Base-by-base conservation (phyloP, 2,797 vertebrate species). In the Pyrrhura leucotis region DNA sequence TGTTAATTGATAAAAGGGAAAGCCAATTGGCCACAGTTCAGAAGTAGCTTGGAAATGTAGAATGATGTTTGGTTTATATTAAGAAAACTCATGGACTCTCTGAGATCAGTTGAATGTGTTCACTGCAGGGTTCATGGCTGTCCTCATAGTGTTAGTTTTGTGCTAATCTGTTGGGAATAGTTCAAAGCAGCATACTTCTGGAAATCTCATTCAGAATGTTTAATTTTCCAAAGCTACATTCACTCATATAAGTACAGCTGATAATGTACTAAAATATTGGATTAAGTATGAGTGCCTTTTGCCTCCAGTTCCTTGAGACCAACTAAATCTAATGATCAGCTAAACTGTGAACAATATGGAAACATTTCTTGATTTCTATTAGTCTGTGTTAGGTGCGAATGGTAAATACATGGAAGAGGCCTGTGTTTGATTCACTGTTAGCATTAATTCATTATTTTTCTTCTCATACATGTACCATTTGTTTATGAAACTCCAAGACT, bases 401-500 rank as follows among this genome's bases (percentile, higher is more conserved):
- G 28, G 14, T 81, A 86, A 90, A 92, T 76, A 51, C 10, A 42
- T 39, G 39, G 59, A 58, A 88, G 44, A 78, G 23, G 31, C 12
- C 23, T 95, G 23, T 33, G 31, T 50, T 88, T 86, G 63, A 66
- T 66, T 94, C 71, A 88, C 44, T 89, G 33, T 53, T 88, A 71
- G 59, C 67, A 85, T 85, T 88, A 85, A 69, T 45, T 91, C 74
- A 67, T 67, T 79, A 3, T 59, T 90, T 92, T 94, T 87, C 73
- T 82, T 77, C 48, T 95, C 80, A 68, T 78, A 90, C 56, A 68
- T 3, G 4, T 93, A 29, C 22, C 48, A 61, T 93, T 79, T 93
- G 35, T 77, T 85, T 88, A 89, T 82, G 91, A 91, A 95, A 82
- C 29, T 90, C 37, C 58, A 80, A 15, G 42, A 56, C 23, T 91